These are phyloP conservation scores for Himalopsyche kuldschensis DNA, from an alignment of 2,888 invertebrate genomes.

Conservation along the genomic window DNA sequence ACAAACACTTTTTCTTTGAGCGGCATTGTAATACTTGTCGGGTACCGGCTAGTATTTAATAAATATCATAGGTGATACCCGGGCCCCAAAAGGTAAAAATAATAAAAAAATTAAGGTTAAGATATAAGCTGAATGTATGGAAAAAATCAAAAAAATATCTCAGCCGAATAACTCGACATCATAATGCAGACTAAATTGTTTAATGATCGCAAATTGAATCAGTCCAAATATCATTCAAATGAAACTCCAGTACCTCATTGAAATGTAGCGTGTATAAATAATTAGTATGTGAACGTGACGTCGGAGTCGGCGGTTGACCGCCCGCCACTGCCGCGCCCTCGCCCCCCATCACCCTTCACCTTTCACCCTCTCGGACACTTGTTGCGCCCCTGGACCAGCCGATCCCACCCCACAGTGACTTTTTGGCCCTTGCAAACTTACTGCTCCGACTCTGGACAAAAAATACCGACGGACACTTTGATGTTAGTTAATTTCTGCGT, in stretches of 20 bases:
- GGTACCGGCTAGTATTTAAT: too few relatives aligned
- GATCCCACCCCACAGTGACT: background rate
- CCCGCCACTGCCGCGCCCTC: background rate
- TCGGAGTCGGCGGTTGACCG: background rate
- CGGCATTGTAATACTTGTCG: too few relatives aligned
- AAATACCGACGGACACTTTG: background rate
- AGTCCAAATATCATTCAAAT: background rate
- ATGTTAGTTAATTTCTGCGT: background rate
- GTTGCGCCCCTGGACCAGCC: background rate
- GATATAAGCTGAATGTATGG: too few relatives aligned
- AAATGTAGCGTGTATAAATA: background rate
- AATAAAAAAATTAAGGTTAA: too few relatives aligned
- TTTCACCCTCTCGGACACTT: background rate
- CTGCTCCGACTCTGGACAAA: background rate
- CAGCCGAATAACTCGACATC: too few relatives aligned
- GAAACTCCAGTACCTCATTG: background rate
- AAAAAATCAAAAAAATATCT: too few relatives aligned
- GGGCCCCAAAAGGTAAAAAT: too few relatives aligned
- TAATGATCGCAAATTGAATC: background rate
- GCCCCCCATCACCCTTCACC: background rate
- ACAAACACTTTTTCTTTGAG: too few relatives aligned
- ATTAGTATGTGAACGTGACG: background rate
- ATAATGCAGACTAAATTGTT: background rate
- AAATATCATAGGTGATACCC: too few relatives aligned
- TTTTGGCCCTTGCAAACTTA: background rate